These are phyloP conservation scores for Capitulum mitella DNA, from an alignment of 2,888 invertebrate genomes.

Conservation along the genomic window DNA sequence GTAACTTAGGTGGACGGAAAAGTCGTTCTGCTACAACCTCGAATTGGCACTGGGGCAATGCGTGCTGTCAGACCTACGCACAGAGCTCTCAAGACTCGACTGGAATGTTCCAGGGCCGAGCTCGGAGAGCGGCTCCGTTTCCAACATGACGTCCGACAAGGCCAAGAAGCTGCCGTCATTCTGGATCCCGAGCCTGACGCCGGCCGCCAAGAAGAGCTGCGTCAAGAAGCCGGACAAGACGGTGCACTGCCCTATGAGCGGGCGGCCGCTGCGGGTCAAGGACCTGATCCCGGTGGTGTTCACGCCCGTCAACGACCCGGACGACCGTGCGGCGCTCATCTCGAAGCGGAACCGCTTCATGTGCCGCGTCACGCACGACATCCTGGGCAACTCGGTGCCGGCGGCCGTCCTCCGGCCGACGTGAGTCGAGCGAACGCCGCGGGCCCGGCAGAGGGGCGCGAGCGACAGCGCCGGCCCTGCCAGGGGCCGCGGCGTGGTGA, in stretches of 20 bases:
- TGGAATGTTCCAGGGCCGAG: too few species aligned
- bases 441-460: too few species aligned
- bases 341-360: slow-evolving; percentile 72
- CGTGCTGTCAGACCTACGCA: too few species aligned
- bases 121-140: slow-evolving; percentile 54
- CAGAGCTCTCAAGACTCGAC: too few species aligned
- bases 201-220: slow-evolving; percentile 66
- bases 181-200: slow-evolving; percentile 92
- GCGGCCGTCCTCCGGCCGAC: slow-evolving; percentile 85
- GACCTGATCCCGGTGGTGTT: slow-evolving; percentile 90
- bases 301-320: slow-evolving; percentile 78
- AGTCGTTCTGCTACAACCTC: too few species aligned
- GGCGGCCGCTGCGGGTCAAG: slow-evolving; percentile 77
- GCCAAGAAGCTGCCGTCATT: slow-evolving; percentile 84
- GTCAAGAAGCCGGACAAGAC: slow-evolving; percentile 63
- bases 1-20: too few species aligned
- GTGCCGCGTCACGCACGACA: slow-evolving; percentile 95
- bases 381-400: slow-evolving; percentile 86
- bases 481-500: too few species aligned
- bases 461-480: too few species aligned
- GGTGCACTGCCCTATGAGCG: slow-evolving; percentile 75
- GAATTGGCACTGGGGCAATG: too few species aligned
- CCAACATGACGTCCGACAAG: slow-evolving; percentile 69
- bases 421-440: too few species aligned
- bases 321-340: slow-evolving; percentile 76